Conservation (phyloP, 2,888 invertebrate genomes). For the Melinaea menophilus region DNA sequence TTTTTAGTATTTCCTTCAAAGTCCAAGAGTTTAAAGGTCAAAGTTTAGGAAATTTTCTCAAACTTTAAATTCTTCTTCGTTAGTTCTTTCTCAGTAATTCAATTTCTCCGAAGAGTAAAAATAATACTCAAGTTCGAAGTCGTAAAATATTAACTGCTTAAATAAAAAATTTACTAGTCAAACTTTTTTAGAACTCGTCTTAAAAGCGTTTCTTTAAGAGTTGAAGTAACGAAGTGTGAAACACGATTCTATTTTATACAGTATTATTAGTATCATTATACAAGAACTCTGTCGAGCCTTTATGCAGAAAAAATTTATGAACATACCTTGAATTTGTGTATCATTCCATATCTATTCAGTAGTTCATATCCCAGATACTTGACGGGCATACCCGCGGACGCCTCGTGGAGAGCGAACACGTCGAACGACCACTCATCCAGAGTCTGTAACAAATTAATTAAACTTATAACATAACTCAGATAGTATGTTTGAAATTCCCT, state of each 20-base stretch:
- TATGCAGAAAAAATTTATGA: neutral
- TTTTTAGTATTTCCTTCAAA: too few relatives aligned
- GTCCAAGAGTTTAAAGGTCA: too few relatives aligned
- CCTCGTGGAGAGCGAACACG: constrained; percentile 92
- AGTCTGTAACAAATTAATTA: constrained; percentile 74
- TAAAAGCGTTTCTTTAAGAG: neutral
- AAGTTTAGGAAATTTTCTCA: too few relatives aligned
- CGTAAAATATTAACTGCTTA: constrained; percentile 1
- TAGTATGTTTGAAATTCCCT: neutral
- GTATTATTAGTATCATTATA: too few relatives aligned
- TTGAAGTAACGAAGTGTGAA: too few relatives aligned
- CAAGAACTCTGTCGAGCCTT: neutral
- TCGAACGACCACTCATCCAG: constrained; percentile 97
- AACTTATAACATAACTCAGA: neutral
- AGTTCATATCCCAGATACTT: constrained; percentile 96
- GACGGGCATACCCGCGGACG: constrained; percentile 90
- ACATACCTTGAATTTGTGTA: constrained; percentile 93
- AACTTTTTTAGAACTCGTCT: neutral
- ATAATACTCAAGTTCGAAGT: constrained; percentile 5
- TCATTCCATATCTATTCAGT: constrained; percentile 95
- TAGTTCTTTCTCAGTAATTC: constrained; percentile 13
- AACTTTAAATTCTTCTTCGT: constrained; percentile 10
- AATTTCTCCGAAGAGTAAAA: constrained; percentile 3
- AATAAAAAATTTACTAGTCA: neutral
- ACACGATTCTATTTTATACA: neutral